These are phyloP conservation scores for Turnix velox DNA, from an alignment of 2,113 vertebrate species.

Conservation along the genomic window DNA sequence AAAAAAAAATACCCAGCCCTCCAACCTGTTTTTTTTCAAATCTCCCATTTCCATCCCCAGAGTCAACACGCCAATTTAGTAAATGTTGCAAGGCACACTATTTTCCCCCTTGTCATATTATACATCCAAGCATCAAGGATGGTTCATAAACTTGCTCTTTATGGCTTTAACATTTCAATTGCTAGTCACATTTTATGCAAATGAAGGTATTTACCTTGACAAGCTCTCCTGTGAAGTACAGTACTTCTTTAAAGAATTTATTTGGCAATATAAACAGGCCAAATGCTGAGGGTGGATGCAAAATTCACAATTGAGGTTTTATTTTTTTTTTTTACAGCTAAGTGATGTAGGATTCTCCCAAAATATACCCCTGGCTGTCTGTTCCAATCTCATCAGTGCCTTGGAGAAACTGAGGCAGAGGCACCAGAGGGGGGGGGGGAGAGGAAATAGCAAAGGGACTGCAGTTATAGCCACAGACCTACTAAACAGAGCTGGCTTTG, in stretches of 20 bases:
- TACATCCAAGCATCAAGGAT: conserved; percentile 65
- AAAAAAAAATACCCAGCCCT: no score
- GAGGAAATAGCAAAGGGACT: not conserved
- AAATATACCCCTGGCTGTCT: not conserved
- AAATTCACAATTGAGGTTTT: not conserved
- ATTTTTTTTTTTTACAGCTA: not conserved
- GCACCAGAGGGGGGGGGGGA: not conserved
- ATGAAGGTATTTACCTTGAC: conserved; percentile 70
- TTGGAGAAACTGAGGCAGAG: conserved; percentile 23
- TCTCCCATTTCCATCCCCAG: conserved; percentile 20
- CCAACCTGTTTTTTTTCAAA: conserved; percentile 30
- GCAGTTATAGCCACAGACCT: not conserved
- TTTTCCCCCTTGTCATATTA: conserved; percentile 55
- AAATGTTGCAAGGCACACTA: conserved; percentile 58
- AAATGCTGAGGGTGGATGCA: conserved; percentile 23
- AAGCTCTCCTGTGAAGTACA: conserved; percentile 66
- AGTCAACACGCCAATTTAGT: conserved; percentile 50
- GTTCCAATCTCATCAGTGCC: not conserved
- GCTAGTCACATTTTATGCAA: conserved; percentile 67
- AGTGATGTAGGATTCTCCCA: not conserved
- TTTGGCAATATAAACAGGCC: conserved; percentile 60
- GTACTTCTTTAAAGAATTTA: conserved; percentile 64
- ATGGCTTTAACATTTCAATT: conserved; percentile 69
- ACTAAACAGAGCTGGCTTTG: not conserved
- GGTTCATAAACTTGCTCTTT: conserved; percentile 72